Percentiles rank a stretch among this genome's conserved stretches.
Evolutionary conservation across 2,797 vertebrate species (phyloP).

Genomic region (Semaprochilodus insignis): DNA sequence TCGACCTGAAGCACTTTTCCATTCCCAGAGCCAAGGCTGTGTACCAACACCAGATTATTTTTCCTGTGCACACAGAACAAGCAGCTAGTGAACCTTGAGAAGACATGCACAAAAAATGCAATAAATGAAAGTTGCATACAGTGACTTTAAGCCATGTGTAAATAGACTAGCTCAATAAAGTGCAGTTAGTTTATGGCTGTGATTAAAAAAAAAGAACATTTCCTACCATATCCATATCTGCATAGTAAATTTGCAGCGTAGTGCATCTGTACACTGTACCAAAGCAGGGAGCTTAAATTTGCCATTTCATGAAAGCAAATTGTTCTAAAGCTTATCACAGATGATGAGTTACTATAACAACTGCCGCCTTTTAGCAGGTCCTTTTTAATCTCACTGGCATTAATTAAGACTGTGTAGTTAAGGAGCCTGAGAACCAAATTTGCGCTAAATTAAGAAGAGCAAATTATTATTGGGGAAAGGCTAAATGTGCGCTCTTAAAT

Average conservation of each 20-base stretch:
- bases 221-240: constrained; percentile 14
- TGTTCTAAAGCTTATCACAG: constrained; percentile 66
- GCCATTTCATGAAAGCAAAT: constrained; percentile 66
- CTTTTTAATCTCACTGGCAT: constrained; percentile 69
- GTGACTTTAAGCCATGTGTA: too few species aligned
- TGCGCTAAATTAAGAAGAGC: constrained; percentile 64
- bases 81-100: too few species aligned
- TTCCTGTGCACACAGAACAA: too few species aligned
- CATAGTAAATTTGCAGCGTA: background rate
- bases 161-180: background rate
- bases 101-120: too few species aligned
- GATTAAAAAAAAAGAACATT: background rate
- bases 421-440: constrained; percentile 67
- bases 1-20: too few species aligned
- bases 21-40: too few species aligned
- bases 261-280: constrained; percentile 25
- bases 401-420: constrained; percentile 72
- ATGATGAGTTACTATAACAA: constrained; percentile 65
- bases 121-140: too few species aligned
- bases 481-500: constrained; percentile 59
- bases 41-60: too few species aligned
- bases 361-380: constrained; percentile 63
- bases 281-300: constrained; percentile 64
- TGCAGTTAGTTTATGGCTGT: constrained; percentile 3
- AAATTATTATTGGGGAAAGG: constrained; percentile 50